Evolutionary conservation across 2,888 invertebrate species (phyloP), one percentile per base, ranked within the genome.

Genomic region (Brachypterus glaber): DNA sequence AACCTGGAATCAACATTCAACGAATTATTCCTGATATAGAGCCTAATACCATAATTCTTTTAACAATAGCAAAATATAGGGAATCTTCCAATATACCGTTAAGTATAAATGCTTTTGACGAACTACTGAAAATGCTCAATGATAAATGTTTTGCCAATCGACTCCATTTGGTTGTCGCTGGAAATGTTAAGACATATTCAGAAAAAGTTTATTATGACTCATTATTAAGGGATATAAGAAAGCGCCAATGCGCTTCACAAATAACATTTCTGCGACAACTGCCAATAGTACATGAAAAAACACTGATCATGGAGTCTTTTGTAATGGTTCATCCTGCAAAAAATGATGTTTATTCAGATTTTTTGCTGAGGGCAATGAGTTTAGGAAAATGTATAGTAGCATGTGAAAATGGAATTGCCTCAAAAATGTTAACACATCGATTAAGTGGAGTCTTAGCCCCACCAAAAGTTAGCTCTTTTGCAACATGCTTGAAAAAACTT

Each of bases 381-480:
- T 36, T 56, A 30, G 59, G 59, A 1, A 57, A 57, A 45, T 58
- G 62, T 1, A 57, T 63, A 8, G 56, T 64, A 25, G 58, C 62
- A 2, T 50, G 54, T 0, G 59, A 59, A 35, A 53, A 53, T 30
- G 62, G 64, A 3, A 60, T 62, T 15, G 56, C 58, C 1, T 51
- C 52, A 4, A 57, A 56, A 30, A 42, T 58, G 3, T 30, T 54
- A 11, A 42, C 48, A 12, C 61, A 64, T 41, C 44, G 59, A 33
- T 46, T 64, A 4, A 53, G 59, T 1, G 63, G 57, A 4, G 57
- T 64, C n/a, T 46, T 60, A 17, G 50, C 61, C 2, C 60, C 62
- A 29, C 54, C 59, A 0, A 52, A 56, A 12, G 50, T 60, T 1
- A 49, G 50, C 24, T 50, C 55, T 15, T 55, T 63, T 39, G 61